Evolutionary conservation across 53 echinoderm and acorn worm genomes (phyloP).

Genomic region (Temnopleurus reevesii): DNA sequence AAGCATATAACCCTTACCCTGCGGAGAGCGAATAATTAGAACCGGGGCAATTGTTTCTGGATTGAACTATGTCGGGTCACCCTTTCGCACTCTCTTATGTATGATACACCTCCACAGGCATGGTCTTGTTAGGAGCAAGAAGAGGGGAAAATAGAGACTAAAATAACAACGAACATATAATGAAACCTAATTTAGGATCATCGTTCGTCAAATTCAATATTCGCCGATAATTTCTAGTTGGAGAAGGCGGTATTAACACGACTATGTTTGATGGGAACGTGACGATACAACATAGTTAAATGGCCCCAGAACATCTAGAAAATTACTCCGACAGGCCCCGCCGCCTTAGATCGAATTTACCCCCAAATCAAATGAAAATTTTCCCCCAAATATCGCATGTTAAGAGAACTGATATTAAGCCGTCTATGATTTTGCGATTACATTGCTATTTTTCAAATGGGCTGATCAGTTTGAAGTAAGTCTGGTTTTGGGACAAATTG

Average conservation of each 20-base stretch:
- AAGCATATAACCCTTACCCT: no score
- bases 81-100: no score
- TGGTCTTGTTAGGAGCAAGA: background rate
- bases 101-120: background rate
- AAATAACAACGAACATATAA: constrained; percentile 9
- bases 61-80: no score
- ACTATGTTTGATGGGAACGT: background rate
- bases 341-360: constrained; percentile 34
- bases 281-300: constrained; percentile 1
- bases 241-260: constrained; percentile 27
- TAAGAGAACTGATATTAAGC: background rate
- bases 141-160: background rate
- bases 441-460: constrained; percentile 32
- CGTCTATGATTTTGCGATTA: constrained; percentile 26
- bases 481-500: background rate
- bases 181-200: constrained; percentile 13
- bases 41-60: no score
- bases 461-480: constrained; percentile 5
- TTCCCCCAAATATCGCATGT: constrained; percentile 3
- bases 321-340: constrained; percentile 17
- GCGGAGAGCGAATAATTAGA: no score
- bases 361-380: background rate
- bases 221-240: background rate
- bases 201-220: constrained; percentile 45
- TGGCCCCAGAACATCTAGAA: background rate